Evolutionary conservation across 2,888 invertebrate species (phyloP).

Genomic region (Panopea generosa): DNA sequence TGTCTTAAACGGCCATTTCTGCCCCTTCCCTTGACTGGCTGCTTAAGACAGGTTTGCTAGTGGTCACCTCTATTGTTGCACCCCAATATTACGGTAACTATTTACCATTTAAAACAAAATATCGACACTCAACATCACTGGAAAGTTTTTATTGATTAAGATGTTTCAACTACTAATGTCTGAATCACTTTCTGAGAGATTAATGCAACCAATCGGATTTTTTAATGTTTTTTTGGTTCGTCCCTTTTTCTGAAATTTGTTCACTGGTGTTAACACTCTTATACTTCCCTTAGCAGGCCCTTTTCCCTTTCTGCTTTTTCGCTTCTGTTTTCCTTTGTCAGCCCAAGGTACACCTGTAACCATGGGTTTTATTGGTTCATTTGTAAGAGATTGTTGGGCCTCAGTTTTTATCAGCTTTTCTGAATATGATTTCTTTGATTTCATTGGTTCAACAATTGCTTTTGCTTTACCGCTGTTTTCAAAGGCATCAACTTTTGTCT

Average conservation of each 20-base stretch:
- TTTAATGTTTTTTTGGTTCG: conserved; percentile 10
- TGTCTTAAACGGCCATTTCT: too few relatives aligned
- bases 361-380: conserved; percentile 42
- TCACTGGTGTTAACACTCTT: conserved; percentile 24
- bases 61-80: too few relatives aligned
- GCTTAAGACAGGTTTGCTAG: too few relatives aligned
- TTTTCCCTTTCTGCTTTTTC: conserved; percentile 23
- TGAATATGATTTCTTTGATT: too few relatives aligned
- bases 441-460: not conserved
- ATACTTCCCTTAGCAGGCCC: conserved; percentile 1
- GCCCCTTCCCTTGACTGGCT: too few relatives aligned
- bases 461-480: not conserved
- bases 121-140: too few relatives aligned
- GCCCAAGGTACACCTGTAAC: conserved; percentile 56
- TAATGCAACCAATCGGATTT: conserved; percentile 40
- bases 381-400: conserved; percentile 4
- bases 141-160: too few relatives aligned
- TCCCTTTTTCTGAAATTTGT: conserved; percentile 24
- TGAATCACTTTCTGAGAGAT: conserved; percentile 60
- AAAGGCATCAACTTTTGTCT: not conserved
- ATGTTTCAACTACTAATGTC: conserved; percentile 24
- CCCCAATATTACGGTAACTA: too few relatives aligned
- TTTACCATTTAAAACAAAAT: too few relatives aligned
- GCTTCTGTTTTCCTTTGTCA: conserved; percentile 24
- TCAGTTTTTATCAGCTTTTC: not conserved